phyloP scores from a whole-genome alignment of 2,113 vertebrate genomes.

The Chloebia gouldiae region DNA sequence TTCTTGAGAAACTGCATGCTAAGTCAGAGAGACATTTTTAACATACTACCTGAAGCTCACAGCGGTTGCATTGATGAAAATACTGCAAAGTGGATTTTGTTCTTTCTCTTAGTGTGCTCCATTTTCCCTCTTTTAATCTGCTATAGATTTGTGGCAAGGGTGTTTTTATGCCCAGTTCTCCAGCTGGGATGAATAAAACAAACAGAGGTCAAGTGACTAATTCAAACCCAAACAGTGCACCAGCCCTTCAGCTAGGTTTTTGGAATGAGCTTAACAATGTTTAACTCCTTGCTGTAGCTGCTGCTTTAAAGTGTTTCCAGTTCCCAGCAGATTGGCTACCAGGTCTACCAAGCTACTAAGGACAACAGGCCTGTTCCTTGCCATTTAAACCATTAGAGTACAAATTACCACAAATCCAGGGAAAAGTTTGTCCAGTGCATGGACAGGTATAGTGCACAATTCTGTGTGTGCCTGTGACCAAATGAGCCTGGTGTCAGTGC shows the following conservation, averaged over 20 bases:
- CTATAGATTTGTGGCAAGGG: not conserved
- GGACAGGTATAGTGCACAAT: not conserved
- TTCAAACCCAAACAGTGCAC: constrained; percentile 38
- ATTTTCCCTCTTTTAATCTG: constrained; percentile 20
- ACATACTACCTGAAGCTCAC: not conserved
- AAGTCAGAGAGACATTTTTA: not conserved
- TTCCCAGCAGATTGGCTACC: not conserved
- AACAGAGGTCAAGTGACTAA: constrained; percentile 53
- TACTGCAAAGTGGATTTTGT: not conserved
- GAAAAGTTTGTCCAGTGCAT: not conserved
- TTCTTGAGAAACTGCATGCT: not conserved
- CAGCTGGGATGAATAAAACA: constrained; percentile 12
- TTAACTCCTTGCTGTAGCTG: constrained; percentile 39
- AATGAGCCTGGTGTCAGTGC: not conserved
- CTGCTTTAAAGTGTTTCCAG: not conserved
- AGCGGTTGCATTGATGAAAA: not conserved
- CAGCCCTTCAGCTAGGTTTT: constrained; percentile 6
- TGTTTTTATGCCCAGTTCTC: constrained; percentile 12
- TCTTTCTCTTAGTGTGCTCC: not conserved
- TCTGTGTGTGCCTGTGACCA: not conserved
- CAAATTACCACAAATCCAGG: not conserved
- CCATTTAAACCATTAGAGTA: not conserved
- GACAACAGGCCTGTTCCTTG: not conserved
- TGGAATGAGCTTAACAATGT: constrained; percentile 7
- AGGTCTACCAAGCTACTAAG: not conserved